phyloP scores from a whole-genome alignment of 1,140 invertebrate genomes.

The Campoletis sonorensis region DNA sequence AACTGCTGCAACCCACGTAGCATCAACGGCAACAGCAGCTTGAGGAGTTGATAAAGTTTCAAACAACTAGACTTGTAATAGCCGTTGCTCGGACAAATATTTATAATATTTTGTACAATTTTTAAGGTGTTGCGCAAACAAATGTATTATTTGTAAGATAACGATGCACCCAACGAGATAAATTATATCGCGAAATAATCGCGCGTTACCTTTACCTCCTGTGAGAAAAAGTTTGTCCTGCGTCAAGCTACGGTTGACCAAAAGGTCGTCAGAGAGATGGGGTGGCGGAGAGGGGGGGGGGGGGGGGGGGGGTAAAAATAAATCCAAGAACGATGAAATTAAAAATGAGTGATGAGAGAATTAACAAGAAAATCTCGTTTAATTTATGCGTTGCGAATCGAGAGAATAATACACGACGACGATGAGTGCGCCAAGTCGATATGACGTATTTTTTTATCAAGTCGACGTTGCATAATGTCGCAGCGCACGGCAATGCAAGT shows the following conservation, averaged over 20 bases:
- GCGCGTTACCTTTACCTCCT: conserved; percentile 34
- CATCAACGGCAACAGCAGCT: background rate
- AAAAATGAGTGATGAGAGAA: too few relatives aligned
- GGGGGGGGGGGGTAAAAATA: background rate
- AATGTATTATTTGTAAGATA: conserved; percentile 34
- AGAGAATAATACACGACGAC: background rate
- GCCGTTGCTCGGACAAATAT: conserved; percentile 6
- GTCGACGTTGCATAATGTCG: too few relatives aligned
- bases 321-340: background rate
- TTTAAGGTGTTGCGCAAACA: conserved; percentile 26
- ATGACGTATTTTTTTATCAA: too few relatives aligned
- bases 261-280: too few relatives aligned
- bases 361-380: background rate
- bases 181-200: conserved; percentile 22
- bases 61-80: background rate
- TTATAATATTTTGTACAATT: conserved; percentile 42
- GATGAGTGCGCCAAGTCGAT: too few relatives aligned
- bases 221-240: conserved; percentile 24
- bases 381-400: background rate
- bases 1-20: too few relatives aligned
- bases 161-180: background rate
- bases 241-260: conserved; percentile 37
- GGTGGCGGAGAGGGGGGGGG: conserved; percentile 7
- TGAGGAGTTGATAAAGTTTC: background rate
- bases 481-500: too few relatives aligned